Evolutionary conservation across 2,113 vertebrate species (phyloP).

Genomic region (Myrmophylax atrothorax): DNA sequence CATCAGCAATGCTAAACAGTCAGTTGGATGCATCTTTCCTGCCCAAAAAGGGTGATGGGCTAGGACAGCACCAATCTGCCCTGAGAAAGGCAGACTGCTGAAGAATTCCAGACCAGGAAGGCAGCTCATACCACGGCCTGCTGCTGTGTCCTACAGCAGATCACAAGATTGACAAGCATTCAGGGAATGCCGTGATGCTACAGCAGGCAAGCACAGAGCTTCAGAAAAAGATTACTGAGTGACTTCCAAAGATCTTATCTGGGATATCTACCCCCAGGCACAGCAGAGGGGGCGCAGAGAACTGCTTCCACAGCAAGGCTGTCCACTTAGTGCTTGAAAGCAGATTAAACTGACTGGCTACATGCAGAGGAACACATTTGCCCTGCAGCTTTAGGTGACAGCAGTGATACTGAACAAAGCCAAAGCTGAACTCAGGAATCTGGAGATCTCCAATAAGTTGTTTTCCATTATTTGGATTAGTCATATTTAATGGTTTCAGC

Average conservation of each 20-base stretch:
- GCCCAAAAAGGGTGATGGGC: background rate
- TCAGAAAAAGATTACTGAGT: background rate
- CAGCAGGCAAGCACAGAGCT: background rate
- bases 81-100: background rate
- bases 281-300: background rate
- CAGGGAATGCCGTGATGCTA: conserved; percentile 5
- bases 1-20: background rate
- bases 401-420: background rate
- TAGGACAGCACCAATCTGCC: background rate
- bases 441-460: background rate
- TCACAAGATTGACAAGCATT: conserved; percentile 11
- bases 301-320: background rate
- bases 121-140: background rate
- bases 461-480: background rate
- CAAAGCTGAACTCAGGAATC: background rate
- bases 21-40: background rate
- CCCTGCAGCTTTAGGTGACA: background rate
- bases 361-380: background rate
- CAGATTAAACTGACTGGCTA: background rate
- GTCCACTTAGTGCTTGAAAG: background rate
- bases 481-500: background rate
- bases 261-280: background rate
- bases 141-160: background rate
- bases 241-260: conserved; percentile 10
- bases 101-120: conserved; percentile 31